Evolutionary conservation across 2,888 invertebrate genomes (phyloP).

Genomic region (Lissonota sp.): DNA sequence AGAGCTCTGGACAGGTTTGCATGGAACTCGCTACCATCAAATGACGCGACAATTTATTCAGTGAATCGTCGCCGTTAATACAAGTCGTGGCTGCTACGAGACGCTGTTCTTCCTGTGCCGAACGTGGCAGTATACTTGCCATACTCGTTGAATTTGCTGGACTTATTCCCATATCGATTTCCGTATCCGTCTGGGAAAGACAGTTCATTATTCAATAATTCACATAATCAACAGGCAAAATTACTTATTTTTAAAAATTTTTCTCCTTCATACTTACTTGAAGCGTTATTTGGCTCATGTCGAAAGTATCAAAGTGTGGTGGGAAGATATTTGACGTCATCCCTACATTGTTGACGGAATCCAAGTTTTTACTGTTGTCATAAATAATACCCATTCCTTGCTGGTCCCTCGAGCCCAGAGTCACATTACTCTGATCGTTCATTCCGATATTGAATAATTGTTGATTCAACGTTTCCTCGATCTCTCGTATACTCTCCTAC

Average conservation of each 20-base stretch:
- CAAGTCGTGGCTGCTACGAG: conserved; percentile 63
- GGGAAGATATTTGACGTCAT: conserved; percentile 71
- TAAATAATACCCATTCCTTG: conserved; percentile 78
- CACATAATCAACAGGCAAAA: too few species aligned
- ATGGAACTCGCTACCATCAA: conserved; percentile 70
- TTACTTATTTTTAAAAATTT: conserved; percentile 1
- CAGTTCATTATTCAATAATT: conserved; percentile 6
- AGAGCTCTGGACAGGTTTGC: conserved; percentile 68
- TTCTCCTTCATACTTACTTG: conserved; percentile 45
- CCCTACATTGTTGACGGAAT: conserved; percentile 67
- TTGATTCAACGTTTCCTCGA: conserved; percentile 83
- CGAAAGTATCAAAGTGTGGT: conserved; percentile 78
- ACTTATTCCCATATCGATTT: conserved; percentile 76
- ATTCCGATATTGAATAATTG: conserved; percentile 80
- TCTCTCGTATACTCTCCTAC: conserved; percentile 82
- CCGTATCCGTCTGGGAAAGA: conserved; percentile 70
- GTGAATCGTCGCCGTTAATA: conserved; percentile 43
- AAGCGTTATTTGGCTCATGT: conserved; percentile 76
- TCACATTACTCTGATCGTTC: conserved; percentile 73
- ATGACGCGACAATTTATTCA: conserved; percentile 60
- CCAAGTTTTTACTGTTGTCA: conserved; percentile 72
- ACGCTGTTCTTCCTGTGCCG: conserved; percentile 72
- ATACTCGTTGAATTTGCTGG: conserved; percentile 75
- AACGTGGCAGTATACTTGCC: conserved; percentile 76
- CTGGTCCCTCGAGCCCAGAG: conserved; percentile 68